phyloP scores from a whole-genome alignment of 64 coral and sea anemone species.

The Anthopleura sola region DNA sequence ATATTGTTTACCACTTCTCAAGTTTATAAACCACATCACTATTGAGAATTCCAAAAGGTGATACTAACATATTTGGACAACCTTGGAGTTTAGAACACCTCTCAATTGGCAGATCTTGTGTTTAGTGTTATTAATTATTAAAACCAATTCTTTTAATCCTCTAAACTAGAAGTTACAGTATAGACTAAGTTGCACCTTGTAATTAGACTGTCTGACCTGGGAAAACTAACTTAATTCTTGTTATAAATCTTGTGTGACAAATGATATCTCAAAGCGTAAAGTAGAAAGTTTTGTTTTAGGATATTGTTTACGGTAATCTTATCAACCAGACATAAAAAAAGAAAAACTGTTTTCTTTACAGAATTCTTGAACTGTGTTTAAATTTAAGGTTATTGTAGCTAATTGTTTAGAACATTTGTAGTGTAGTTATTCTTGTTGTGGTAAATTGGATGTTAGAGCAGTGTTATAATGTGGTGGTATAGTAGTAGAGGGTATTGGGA shows the following conservation, averaged over 20 bases:
- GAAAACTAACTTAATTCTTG: background rate
- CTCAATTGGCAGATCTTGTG: background rate
- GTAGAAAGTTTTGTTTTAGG: background rate
- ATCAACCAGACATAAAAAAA: background rate
- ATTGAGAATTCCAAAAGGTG: too few relatives aligned
- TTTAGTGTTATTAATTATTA: background rate
- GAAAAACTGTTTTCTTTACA: background rate
- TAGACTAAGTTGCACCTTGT: background rate
- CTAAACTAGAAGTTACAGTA: background rate
- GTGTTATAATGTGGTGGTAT: too few relatives aligned
- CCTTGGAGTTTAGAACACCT: background rate
- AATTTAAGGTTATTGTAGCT: background rate
- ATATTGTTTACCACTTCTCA: too few relatives aligned
- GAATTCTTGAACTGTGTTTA: background rate
- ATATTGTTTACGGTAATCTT: background rate
- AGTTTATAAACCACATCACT: too few relatives aligned
- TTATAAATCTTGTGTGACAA: background rate
- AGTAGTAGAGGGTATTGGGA: background rate
- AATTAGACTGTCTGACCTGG: background rate
- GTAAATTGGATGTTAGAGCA: background rate
- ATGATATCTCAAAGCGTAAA: background rate
- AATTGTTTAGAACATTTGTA: background rate
- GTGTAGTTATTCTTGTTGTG: background rate
- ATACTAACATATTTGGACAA: background rate
- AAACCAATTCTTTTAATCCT: background rate